phyloP scores from a whole-genome alignment of 2,888 invertebrate species.

The Hirtodrosophila alboralis region DNA sequence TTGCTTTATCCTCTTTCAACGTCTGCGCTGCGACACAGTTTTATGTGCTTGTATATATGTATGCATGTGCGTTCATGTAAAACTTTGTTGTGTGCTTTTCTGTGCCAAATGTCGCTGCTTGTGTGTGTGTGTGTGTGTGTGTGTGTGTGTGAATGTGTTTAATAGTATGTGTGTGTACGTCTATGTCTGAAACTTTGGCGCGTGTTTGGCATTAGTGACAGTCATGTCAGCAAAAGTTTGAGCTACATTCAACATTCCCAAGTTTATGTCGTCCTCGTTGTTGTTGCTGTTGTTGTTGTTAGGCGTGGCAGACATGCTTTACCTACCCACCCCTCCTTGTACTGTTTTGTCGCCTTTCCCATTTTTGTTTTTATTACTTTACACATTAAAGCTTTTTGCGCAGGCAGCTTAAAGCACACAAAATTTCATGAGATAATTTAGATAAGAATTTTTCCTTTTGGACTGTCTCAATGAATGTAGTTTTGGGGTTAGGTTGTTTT shows the following conservation, averaged over 20 bases:
- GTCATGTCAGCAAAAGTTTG: constrained; percentile 81
- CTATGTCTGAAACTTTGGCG: constrained; percentile 78
- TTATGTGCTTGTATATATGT: constrained; percentile 43
- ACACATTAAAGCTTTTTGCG: constrained; percentile 55
- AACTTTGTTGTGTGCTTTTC: constrained; percentile 65
- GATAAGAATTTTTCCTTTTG: constrained; percentile 28
- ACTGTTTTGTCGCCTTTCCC: background rate
- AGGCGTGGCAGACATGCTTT: constrained; percentile 62
- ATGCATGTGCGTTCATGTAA: constrained; percentile 41
- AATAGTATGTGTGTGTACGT: constrained; percentile 38
- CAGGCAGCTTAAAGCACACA: constrained; percentile 46
- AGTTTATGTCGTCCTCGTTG: constrained; percentile 67
- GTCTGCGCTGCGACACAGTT: constrained; percentile 72
- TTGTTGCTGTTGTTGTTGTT: constrained; percentile 10
- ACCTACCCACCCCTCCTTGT: constrained; percentile 6
- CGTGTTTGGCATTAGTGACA: constrained; percentile 80
- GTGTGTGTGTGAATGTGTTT: constrained; percentile 7
- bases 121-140: constrained; percentile 19
- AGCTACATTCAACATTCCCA: constrained; percentile 78
- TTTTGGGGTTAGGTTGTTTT: constrained; percentile 23
- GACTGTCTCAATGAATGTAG: background rate
- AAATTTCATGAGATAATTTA: constrained; percentile 52
- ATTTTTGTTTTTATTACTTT: constrained; percentile 1
- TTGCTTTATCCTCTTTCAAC: constrained; percentile 17
- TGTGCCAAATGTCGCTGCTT: constrained; percentile 67